Base-by-base conservation (phyloP, 1,140 invertebrate genomes). In the Stratiolaelaps scimitus region DNA sequence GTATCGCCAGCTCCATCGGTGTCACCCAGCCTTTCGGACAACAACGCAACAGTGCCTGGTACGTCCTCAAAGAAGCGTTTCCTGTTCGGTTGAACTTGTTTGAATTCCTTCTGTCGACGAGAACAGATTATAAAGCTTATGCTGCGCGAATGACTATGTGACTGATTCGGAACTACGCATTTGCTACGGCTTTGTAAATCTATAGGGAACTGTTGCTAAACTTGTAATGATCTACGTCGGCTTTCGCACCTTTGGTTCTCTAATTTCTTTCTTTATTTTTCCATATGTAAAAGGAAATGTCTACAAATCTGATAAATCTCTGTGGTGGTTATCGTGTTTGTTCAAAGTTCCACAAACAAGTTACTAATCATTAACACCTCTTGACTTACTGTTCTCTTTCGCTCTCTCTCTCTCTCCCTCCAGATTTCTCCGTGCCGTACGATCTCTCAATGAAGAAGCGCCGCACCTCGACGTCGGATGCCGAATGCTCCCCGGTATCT, bases 361-460 rank as follows among this genome's bases (percentile, higher is more conserved):
- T 44, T 64, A 46, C 26, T 40, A 6, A 43, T 40, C 10, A 40
- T 4, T 10, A 10, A 40, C 10, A 40, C 4, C 34, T 4, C 34
- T 40, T 40, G 10, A 6, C 10, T 40, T 10, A 40, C 10, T 40
- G 34, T 40, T 40, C 5, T 6, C 10, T 40, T 45, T 60, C 34
- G n/a, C n/a, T n/a, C n/a, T n/a, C n/a, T n/a, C n/a, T n/a, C n/a
- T n/a, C n/a, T n/a, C n/a, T n/a, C 30, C 45, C 67, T 67, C 1
- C 43, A 70, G 69, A 70, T 64, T 45, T 53, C 19, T 67, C 47
- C 53, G 69, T 67, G 15, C 67, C 69, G 28, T 69, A 66, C 26
- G 70, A 71, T 56, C 47, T 71, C 23, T 70, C 69, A 19, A 71
- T 71, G 64, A 71, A 71, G 65, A 69, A 46, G 65, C 53, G 53